These are phyloP conservation scores for Crenuchus spilurus DNA, from an alignment of 2,797 vertebrate species.

Conservation along the genomic window DNA sequence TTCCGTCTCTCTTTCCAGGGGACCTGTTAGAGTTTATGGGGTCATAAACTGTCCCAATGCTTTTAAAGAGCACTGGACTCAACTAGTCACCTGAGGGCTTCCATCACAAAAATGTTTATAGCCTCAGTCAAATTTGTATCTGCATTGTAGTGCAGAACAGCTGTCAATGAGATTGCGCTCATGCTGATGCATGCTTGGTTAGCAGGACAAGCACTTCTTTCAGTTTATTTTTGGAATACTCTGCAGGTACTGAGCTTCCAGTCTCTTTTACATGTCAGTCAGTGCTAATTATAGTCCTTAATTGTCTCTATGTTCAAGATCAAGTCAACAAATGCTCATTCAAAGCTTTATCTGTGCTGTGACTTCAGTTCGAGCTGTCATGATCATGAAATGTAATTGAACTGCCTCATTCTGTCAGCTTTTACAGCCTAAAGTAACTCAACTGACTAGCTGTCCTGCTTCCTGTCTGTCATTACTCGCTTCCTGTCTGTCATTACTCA, in stretches of 20 bases:
- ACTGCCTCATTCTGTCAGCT: too few relatives aligned
- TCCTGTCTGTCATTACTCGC: too few relatives aligned
- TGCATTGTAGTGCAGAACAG: neutral
- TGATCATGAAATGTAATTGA: too few relatives aligned
- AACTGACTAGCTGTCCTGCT: too few relatives aligned
- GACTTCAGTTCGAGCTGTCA: too few relatives aligned
- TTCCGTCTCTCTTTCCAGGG: neutral
- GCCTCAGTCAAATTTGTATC: neutral
- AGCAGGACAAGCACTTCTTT: too few relatives aligned
- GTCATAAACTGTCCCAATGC: neutral
- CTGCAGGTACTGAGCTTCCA: neutral
- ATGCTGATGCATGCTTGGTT: neutral
- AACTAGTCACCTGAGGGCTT: conserved; percentile 3
- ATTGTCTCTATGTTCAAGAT: neutral
- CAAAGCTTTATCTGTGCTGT: neutral
- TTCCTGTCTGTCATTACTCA: too few relatives aligned
- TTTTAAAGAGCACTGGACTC: neutral
- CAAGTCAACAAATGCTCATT: neutral
- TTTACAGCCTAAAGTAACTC: too few relatives aligned
- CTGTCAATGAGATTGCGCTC: neutral
- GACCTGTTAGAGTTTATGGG: neutral
- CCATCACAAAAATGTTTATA: conserved; percentile 1
- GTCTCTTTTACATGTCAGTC: neutral
- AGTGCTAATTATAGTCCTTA: neutral
- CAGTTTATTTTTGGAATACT: neutral